Evolutionary conservation across 2,113 vertebrate genomes (phyloP).

Genomic region (Oncorhynchus tshawytscha): DNA sequence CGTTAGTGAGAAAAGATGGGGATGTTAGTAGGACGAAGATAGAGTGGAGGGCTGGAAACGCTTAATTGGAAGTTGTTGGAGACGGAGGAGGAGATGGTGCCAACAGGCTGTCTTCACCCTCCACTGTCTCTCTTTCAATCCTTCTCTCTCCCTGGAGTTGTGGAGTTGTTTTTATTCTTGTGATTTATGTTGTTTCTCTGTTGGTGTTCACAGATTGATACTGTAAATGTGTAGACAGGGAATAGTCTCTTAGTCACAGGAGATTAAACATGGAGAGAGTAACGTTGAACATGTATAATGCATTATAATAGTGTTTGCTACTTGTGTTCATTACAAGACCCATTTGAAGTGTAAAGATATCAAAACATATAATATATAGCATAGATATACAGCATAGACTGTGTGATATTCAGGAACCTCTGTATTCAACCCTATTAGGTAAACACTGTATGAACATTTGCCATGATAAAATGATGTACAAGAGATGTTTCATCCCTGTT

Average conservation of each 20-base stretch:
- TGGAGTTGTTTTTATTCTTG: background rate
- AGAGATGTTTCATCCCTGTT: no score
- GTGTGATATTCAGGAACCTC: background rate
- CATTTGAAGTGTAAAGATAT: background rate
- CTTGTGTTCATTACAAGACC: background rate
- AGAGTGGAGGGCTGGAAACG: background rate
- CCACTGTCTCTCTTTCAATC: background rate
- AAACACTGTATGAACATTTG: no score
- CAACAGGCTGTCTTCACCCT: constrained; percentile 1
- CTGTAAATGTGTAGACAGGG: background rate
- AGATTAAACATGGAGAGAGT: background rate
- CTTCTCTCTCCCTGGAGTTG: constrained; percentile 20
- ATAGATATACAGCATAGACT: no score
- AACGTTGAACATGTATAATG: background rate
- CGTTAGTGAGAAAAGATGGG: no score
- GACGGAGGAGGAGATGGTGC: background rate
- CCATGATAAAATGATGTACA: no score
- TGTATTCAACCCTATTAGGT: no score
- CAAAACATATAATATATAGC: background rate
- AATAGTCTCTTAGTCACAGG: background rate
- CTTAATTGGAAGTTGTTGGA: constrained; percentile 6
- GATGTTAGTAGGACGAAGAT: no score
- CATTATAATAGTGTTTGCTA: background rate
- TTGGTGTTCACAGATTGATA: no score
- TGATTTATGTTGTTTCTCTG: background rate